These are phyloP conservation scores for Cataglyphis altisquamis DNA, from an alignment of 2,888 invertebrate species.

Conservation along the genomic window DNA sequence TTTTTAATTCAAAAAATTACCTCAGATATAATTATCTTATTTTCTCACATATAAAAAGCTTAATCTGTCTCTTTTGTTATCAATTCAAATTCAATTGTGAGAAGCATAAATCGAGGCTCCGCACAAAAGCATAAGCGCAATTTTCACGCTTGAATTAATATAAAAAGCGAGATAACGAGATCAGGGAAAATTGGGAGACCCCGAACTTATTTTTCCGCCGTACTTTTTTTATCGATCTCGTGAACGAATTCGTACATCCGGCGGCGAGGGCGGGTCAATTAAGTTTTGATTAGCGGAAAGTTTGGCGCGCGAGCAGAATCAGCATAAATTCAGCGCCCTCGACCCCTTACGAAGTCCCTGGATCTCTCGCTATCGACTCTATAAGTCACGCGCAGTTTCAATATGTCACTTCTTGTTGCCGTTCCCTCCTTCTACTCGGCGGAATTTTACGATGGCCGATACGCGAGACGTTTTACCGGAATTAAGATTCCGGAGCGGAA, in stretches of 20 bases:
- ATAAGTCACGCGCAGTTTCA: slow-evolving; percentile 13
- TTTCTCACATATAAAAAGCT: not conserved
- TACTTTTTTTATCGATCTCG: slow-evolving; percentile 58
- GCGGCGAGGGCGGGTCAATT: slow-evolving; percentile 76
- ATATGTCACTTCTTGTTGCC: slow-evolving; percentile 8
- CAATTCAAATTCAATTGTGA: not conserved
- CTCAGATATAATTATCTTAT: not conserved
- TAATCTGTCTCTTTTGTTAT: not conserved
- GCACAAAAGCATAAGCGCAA: not conserved
- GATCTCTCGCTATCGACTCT: slow-evolving; percentile 50
- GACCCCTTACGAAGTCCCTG: slow-evolving; percentile 57
- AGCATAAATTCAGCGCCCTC: slow-evolving; percentile 68
- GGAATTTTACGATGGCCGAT: slow-evolving; percentile 71
- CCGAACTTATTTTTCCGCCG: slow-evolving; percentile 12
- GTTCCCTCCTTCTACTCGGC: not conserved
- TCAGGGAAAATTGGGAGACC: not conserved
- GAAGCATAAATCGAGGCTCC: not conserved
- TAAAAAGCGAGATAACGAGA: slow-evolving; percentile 27
- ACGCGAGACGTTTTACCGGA: slow-evolving; percentile 69
- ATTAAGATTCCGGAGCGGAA: slow-evolving; percentile 68
- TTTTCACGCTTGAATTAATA: slow-evolving; percentile 19
- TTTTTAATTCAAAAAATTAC: not conserved
- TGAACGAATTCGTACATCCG: slow-evolving; percentile 55
- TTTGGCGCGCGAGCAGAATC: slow-evolving; percentile 71
- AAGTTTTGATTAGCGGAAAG: slow-evolving; percentile 77